Conservation (phyloP, 37 sponge, comb jelly and placozoan species). For the Beroe ovata region DNA sequence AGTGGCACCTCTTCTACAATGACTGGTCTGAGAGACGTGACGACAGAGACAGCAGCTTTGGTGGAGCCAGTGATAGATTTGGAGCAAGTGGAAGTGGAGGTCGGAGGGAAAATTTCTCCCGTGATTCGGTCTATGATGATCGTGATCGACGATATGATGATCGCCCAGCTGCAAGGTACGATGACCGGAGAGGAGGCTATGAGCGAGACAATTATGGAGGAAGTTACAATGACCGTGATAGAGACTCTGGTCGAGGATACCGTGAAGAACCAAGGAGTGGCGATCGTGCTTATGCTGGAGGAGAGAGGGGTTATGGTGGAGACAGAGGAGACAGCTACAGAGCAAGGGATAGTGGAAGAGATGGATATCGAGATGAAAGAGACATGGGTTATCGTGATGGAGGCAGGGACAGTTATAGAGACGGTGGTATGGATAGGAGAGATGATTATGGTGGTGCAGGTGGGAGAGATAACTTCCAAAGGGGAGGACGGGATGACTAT, state of each 20-base stretch:
- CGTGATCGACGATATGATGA: constrained; percentile 19
- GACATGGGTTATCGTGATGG: constrained; percentile 49
- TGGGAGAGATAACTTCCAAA: constrained; percentile 4
- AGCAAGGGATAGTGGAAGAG: constrained; percentile 19
- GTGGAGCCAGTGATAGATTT: neutral
- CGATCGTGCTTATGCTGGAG: neutral
- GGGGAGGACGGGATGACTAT: constrained; percentile 28
- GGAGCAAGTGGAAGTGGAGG: neutral
- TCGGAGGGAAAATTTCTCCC: neutral
- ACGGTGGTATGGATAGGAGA: constrained; percentile 5
- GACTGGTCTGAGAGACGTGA: constrained; percentile 19
- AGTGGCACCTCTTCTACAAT: constrained; percentile 57
- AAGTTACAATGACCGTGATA: neutral
- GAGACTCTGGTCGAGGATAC: neutral
- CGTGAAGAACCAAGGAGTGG: neutral
- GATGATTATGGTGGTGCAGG: neutral
- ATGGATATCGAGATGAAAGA: neutral
- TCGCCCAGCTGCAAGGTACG: neutral
- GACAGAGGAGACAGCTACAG: constrained; percentile 3
- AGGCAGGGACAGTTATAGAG: neutral
- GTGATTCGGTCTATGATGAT: constrained; percentile 22
- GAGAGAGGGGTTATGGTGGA: neutral
- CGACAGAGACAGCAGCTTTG: neutral
- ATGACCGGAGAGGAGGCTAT: constrained; percentile 33
- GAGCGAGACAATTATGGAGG: constrained; percentile 28